Evolutionary conservation across 2,113 vertebrate genomes (phyloP).

Genomic region (Takifugu flavidus): DNA sequence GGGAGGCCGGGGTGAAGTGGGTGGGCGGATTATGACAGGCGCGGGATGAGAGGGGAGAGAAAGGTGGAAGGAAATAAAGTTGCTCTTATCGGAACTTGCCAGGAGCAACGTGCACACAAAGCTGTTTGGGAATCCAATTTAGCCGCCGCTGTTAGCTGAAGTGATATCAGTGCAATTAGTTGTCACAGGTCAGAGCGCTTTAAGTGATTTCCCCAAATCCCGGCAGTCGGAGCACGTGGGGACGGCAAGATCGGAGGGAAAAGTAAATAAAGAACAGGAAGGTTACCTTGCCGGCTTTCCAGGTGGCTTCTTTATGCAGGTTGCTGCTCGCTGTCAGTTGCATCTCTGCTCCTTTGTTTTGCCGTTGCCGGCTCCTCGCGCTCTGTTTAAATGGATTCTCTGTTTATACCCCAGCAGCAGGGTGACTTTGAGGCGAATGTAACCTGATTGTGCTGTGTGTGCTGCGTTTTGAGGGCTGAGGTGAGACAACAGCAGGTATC

Average conservation of each 20-base stretch:
- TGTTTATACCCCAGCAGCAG: slow-evolving; percentile 13
- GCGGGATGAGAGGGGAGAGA: slow-evolving; percentile 47
- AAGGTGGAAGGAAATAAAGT: slow-evolving; percentile 61
- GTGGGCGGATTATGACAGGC: slow-evolving; percentile 55
- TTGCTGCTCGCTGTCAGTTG: slow-evolving; percentile 44
- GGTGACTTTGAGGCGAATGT: slow-evolving; percentile 38
- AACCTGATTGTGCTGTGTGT: slow-evolving; percentile 24
- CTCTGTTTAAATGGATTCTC: slow-evolving; percentile 46
- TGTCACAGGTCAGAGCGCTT: slow-evolving; percentile 57
- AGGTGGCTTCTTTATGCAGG: slow-evolving; percentile 24
- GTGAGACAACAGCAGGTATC: slow-evolving; percentile 7
- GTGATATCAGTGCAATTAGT: slow-evolving; percentile 72
- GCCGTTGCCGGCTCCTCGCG: slow-evolving; percentile 25
- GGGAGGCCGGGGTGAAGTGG: slow-evolving; percentile 1
- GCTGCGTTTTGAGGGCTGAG: not conserved
- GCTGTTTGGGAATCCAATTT: slow-evolving; percentile 66
- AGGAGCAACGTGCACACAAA: slow-evolving; percentile 62
- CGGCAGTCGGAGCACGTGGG: slow-evolving; percentile 9
- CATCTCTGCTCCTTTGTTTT: slow-evolving; percentile 40
- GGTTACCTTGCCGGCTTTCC: not conserved
- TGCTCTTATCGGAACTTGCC: slow-evolving; percentile 69
- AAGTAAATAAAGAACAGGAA: not conserved
- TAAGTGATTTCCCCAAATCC: slow-evolving; percentile 64
- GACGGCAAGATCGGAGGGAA: slow-evolving; percentile 7
- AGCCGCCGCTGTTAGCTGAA: slow-evolving; percentile 64